Base-by-base conservation (phyloP, 2,113 vertebrate species). In the Myrmecobius fasciatus region DNA sequence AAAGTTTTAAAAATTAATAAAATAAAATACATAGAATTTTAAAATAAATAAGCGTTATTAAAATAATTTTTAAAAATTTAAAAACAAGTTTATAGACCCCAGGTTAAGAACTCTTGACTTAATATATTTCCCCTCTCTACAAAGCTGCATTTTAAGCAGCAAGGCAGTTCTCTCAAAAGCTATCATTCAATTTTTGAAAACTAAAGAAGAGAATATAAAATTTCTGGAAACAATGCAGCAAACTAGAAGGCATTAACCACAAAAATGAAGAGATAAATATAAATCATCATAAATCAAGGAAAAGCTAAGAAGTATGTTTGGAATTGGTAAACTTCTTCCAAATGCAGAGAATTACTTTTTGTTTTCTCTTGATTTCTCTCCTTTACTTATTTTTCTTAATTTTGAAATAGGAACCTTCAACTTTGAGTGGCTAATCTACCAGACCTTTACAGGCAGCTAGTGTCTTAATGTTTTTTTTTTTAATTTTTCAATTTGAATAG, bases 201-300 rank as follows among this genome's bases (percentile, higher is more conserved):
- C 97, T 97, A 89, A 97, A 97, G 83, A 96, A 95, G 92, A 91
- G 92, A 95, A 96, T 95, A 96, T 96, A 95, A n/a, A n/a, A 93
- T 92, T 97, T 89, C 92, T 96, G 46, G 88, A 56, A 97, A 96
- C 83, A 12, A 36, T 47, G 88, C 3, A n/a, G 36, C 96, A 52
- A 96, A 96, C 93, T 96, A 94, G 52, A 93, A 93, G 94, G 90
- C 96, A 93, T 97, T 90, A 93, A 97, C 97, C 97, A 94, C 49
- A 54, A 90, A 89, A 95, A 97, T 95, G 83, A 96, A 94, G 46
- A 96, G 91, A 75, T 48, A 54, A 25, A 25, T 95, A 31, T 95
- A 97, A 95, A 67, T 94, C 2, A 90, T 96, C 96, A 54, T 95
- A 95, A 97, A 49, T 91, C 88, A 98, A 95, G 94, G 47, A 47